Evolutionary conservation across 2,888 invertebrate genomes (phyloP), one percentile per base, ranked within the genome.

Genomic region (Yponomeuta sedellus): DNA sequence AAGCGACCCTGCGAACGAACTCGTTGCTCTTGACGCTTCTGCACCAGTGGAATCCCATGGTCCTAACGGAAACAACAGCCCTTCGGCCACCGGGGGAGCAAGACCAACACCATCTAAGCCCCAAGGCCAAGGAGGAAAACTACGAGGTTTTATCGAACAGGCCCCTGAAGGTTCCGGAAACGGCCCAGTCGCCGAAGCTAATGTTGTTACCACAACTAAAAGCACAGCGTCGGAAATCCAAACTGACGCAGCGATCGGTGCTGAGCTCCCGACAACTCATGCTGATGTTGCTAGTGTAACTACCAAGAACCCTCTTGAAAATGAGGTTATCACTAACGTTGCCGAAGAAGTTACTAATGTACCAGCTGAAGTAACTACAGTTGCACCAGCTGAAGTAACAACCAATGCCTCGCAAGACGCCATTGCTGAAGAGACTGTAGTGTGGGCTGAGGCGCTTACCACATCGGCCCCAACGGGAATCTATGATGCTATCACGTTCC

Each of bases 401-500:
- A 64, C 44, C 19, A 52, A 16, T 16, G 63, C 12, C 4, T 6
- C 40, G 6, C 34, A 34, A 19, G 63, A 39, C 20, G 20, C 40
- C 63, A 16, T 34, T 28, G n/a, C 16, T 61, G 44, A 10, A 25
- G 44, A 12, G 22, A 22, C 61, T n/a, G 28, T 34, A 34, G n/a
- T 16, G 5, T 52, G 28, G 61, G 28, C n/a, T 28, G 61, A 52
- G 16, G 61, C 12, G 61, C 61, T 5, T 10, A 16, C 16, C 28
- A 22, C 16, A 3, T 28, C 61, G 44, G 20, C 25, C 20, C 34
- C 34, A 8, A 34, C 34, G 34, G 20, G 25, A 28, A 11, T 34
- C 44, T 52, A 52, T 16, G 64, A 40, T 39, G 22, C 20, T 52
- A 52, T 64, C 39, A 25, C 19, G 1, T 52, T 66, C 28, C 66